Percentiles rank a stretch among this genome's conserved stretches.
Conservation (phyloP, 2,888 invertebrate genomes). For the Thymelicus lineola region DNA sequence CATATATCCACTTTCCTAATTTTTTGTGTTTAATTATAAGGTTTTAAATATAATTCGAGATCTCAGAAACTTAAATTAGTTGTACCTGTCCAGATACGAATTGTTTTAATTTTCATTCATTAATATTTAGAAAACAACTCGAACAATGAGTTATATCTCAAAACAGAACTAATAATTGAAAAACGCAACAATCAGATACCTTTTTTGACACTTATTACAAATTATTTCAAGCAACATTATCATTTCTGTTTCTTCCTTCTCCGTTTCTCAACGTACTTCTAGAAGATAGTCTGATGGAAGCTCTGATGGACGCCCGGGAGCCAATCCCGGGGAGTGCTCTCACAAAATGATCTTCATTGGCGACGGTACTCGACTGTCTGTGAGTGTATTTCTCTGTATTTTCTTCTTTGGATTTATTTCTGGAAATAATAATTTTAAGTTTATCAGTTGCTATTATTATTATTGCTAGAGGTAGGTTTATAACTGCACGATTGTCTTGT, state of each 20-base stretch:
- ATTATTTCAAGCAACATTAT: conserved; percentile 17
- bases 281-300: conserved; percentile 70
- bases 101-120: neutral
- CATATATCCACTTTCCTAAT: too few species aligned
- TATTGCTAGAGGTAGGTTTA: too few species aligned
- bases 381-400: conserved; percentile 64
- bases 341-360: conserved; percentile 61
- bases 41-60: conserved; percentile 2
- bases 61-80: neutral
- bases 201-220: too few species aligned
- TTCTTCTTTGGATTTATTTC: conserved; percentile 56
- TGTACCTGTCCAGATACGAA: neutral
- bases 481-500: too few species aligned
- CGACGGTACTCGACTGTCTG: conserved; percentile 48
- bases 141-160: neutral
- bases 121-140: neutral
- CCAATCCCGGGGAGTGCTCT: conserved; percentile 66
- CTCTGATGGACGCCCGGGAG: conserved; percentile 67
- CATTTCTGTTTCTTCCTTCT: conserved; percentile 45
- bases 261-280: conserved; percentile 47
- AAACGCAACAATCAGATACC: neutral
- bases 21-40: neutral
- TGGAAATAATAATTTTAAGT: conserved; percentile 43
- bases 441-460: too few species aligned
- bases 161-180: neutral